Conservation (phyloP, 2,888 invertebrate species). For the Sinodicranocentrus sp. region DNA sequence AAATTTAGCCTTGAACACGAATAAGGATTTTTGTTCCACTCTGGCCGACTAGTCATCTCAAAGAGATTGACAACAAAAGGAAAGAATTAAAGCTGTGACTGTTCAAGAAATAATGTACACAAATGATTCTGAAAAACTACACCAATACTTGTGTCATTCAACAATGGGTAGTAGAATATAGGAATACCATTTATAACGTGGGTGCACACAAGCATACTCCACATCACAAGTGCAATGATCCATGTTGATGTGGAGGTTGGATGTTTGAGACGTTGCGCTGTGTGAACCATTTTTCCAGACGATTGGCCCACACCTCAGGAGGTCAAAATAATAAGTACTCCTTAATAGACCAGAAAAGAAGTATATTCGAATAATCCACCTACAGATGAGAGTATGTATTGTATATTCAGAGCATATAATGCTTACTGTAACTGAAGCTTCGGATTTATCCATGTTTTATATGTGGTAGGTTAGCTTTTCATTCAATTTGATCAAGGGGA, state of each 20-base stretch:
- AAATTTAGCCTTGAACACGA: conserved; percentile 42
- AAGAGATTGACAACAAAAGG: conserved; percentile 38
- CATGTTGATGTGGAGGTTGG: conserved; percentile 51
- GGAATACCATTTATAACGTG: no score
- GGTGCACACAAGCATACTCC: background rate
- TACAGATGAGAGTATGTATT: background rate
- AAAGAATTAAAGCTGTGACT: conserved; percentile 36
- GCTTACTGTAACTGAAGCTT: background rate
- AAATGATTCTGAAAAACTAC: no score
- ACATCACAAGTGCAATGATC: conserved; percentile 36
- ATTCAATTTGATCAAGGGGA: conserved; percentile 19
- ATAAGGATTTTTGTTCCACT: conserved; percentile 13
- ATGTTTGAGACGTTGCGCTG: conserved; percentile 62
- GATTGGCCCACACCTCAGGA: conserved; percentile 72
- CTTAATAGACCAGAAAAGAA: conserved; percentile 33
- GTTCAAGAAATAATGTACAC: no score
- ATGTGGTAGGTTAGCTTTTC: conserved; percentile 26
- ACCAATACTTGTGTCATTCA: no score
- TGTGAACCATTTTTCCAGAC: conserved; percentile 73
- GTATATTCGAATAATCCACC: conserved; percentile 40
- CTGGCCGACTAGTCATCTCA: conserved; percentile 48
- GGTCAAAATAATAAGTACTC: conserved; percentile 62
- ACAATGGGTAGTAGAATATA: no score
- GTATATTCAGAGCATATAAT: background rate
- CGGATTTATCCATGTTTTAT: background rate